These are phyloP conservation scores for Silurus asotus DNA, from an alignment of 2,113 vertebrate genomes.

Conservation along the genomic window DNA sequence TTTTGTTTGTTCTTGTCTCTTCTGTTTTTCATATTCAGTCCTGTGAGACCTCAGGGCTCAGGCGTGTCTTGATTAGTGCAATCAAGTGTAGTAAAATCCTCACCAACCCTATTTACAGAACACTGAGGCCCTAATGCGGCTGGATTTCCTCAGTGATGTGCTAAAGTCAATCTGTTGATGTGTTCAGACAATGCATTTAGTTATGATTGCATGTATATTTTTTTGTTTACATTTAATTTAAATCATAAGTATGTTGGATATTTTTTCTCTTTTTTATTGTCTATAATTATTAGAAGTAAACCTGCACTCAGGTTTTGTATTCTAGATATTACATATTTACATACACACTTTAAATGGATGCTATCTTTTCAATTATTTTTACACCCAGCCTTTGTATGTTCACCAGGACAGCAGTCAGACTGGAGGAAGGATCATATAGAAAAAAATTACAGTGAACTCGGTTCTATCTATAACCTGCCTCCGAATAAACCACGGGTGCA, in stretches of 20 bases:
- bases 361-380: neutral
- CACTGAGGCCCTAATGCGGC: neutral
- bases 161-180: neutral
- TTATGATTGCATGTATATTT: too few relatives aligned
- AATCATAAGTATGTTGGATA: neutral
- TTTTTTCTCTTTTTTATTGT: neutral
- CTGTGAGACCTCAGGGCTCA: neutral
- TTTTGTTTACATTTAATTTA: neutral
- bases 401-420: neutral
- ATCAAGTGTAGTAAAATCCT: neutral
- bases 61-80: neutral
- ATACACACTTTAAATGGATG: neutral
- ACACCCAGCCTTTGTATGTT: neutral
- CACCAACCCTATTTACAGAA: neutral
- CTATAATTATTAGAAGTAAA: neutral
- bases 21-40: neutral
- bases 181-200: neutral
- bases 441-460: too few relatives aligned
- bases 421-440: neutral
- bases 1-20: neutral
- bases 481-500: neutral
- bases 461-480: neutral
- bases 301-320: neutral
- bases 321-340: neutral
- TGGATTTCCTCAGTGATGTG: neutral